Evolutionary conservation across 1,140 invertebrate genomes (phyloP), one percentile per base, ranked within the genome.

Genomic region (Ostrea edulis): DNA sequence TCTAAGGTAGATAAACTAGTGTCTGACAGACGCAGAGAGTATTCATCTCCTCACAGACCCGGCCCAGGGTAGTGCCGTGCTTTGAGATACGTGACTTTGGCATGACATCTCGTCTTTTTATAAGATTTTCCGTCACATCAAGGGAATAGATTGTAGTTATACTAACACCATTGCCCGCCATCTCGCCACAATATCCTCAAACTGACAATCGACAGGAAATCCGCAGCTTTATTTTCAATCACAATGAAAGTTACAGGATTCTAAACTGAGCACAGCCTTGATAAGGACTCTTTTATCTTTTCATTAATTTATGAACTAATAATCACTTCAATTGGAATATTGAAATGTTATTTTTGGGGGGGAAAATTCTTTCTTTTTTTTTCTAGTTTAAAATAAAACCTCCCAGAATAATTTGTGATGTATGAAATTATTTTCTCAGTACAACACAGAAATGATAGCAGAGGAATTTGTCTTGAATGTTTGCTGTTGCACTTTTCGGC

Each of bases 51-150:
- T 22, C 25, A 8, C 25, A 35, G 68, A 35, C 22, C 9, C 9
- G 14, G 29, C 14, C 68, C 68, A 11, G n/a, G 68, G 29, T 35
- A 29, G 22, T 11, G 3, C 25, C 7, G 29, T 3, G 5, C 25
- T 14, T 25, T 25, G 68, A 77, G 68, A 77, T 77, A 77, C 68
- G 22, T 17, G 29, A 29, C 68, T 77, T 25, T 77, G 68, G 29
- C 68, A 77, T 77, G 68, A 77, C 68, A 77, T 77, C 25, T 14
- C 9, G 5, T 14, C 22, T 29, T 77, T 77, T 35, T 77, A 35
- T 22, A 35, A 29, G 68, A 29, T 77, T 77, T 77, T 77, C 68
- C 14, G 25, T 77, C 68, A 77, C 68, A 77, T 77, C 68, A 77
- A 22, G 14, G 68, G 12, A 35, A 77, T 77, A 77, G 68, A 77